Evolutionary conservation across 2,113 vertebrate species (phyloP).

Genomic region (Lampris incognitus): DNA sequence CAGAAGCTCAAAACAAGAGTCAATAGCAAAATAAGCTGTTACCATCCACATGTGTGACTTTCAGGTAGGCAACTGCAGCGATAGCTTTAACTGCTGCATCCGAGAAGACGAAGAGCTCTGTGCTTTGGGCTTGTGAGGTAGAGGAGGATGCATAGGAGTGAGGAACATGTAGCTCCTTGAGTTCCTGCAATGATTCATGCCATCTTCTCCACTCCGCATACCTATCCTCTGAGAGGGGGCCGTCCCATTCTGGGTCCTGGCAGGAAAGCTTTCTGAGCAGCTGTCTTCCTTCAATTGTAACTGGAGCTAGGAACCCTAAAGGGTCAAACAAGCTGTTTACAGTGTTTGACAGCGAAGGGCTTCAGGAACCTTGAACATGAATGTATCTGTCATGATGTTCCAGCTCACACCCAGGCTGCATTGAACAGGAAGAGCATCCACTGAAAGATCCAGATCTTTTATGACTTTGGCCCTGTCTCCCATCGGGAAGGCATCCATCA

Average conservation of each 20-base stretch:
- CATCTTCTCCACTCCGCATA: background rate
- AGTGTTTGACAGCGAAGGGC: conserved; percentile 30
- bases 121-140: conserved; percentile 13
- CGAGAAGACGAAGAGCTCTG: conserved; percentile 39
- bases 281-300: conserved; percentile 19
- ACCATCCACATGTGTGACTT: too few relatives aligned
- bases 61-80: too few relatives aligned
- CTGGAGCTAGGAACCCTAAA: conserved; percentile 20
- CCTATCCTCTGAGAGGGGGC: background rate
- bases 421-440: background rate
- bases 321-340: conserved; percentile 40
- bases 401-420: conserved; percentile 23
- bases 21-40: too few relatives aligned
- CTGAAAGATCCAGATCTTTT: conserved; percentile 14
- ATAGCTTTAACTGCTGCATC: conserved; percentile 38
- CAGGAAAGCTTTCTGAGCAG: background rate
- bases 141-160: background rate
- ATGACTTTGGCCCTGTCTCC: background rate
- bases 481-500: too few relatives aligned
- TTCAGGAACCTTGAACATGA: conserved; percentile 19
- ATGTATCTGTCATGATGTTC: conserved; percentile 20
- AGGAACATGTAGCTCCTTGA: conserved; percentile 6
- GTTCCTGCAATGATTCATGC: conserved; percentile 14
- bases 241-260: conserved; percentile 34
- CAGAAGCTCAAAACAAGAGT: too few relatives aligned